phyloP scores from a whole-genome alignment of 2,888 invertebrate genomes.

The Morpho helenor region DNA sequence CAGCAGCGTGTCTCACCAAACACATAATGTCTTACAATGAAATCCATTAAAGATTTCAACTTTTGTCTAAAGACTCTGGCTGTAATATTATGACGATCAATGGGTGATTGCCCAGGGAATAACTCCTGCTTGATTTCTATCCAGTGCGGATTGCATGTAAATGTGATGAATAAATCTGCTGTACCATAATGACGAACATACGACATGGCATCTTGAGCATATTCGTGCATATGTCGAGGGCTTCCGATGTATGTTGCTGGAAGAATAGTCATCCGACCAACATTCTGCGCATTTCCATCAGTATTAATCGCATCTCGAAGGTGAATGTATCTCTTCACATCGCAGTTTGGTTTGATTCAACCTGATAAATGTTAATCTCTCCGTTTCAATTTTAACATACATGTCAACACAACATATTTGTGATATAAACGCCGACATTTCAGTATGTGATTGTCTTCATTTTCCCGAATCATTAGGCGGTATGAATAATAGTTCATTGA shows the following conservation, averaged over 20 bases:
- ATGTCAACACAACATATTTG: background rate
- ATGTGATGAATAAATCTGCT: constrained; percentile 33
- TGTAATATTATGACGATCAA: constrained; percentile 37
- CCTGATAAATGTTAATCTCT: constrained; percentile 19
- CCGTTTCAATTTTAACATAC: no score
- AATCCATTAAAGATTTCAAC: constrained; percentile 28
- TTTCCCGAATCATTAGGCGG: no score
- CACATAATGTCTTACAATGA: constrained; percentile 25
- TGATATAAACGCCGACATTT: no score
- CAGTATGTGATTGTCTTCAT: no score
- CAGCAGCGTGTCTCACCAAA: constrained; percentile 29
- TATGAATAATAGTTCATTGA: no score
- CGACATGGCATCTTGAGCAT: constrained; percentile 36
- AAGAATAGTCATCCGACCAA: constrained; percentile 35
- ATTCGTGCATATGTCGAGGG: constrained; percentile 30
- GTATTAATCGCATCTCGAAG: constrained; percentile 31
- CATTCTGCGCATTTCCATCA: constrained; percentile 33
- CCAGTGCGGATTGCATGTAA: constrained; percentile 34
- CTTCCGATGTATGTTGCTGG: constrained; percentile 30
- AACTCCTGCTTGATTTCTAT: constrained; percentile 32
- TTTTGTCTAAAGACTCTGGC: constrained; percentile 30
- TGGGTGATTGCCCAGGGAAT: constrained; percentile 24
- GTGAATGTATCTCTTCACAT: constrained; percentile 33
- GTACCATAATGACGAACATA: constrained; percentile 40
- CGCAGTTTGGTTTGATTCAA: constrained; percentile 29